Percentiles rank a stretch among this genome's conserved stretches.
Evolutionary conservation across 2,797 vertebrate species (phyloP).

Genomic region (Hephaestus fuliginosus): DNA sequence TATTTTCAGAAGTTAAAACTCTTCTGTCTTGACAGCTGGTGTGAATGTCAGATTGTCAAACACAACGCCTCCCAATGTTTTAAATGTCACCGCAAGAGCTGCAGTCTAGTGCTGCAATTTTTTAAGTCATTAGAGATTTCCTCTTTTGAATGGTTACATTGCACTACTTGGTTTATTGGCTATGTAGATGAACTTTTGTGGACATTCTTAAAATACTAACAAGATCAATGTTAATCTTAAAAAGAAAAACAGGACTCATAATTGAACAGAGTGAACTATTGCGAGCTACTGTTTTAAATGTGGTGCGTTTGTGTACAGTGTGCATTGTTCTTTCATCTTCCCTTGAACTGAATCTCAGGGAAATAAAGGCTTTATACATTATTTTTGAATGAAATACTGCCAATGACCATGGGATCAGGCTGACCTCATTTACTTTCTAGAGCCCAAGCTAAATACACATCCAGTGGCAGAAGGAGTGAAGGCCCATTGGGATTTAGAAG

Average conservation of each 20-base stretch:
- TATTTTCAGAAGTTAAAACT: not conserved
- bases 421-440: slow-evolving; percentile 47
- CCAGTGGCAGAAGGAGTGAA: slow-evolving; percentile 7
- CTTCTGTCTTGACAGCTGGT: not conserved
- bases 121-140: not conserved
- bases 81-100: not conserved
- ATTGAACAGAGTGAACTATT: not conserved
- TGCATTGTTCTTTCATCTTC: not conserved
- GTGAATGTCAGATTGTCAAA: not conserved
- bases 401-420: slow-evolving; percentile 15
- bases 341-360: slow-evolving; percentile 18
- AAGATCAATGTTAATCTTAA: not conserved
- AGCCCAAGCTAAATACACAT: slow-evolving; percentile 27
- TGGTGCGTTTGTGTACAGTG: not conserved
- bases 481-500: slow-evolving; percentile 23
- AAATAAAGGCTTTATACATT: slow-evolving; percentile 15
- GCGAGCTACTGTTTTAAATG: not conserved
- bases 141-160: not conserved
- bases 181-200: not conserved
- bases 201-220: not conserved
- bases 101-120: not conserved
- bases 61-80: too few relatives aligned
- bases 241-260: not conserved
- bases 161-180: not conserved
- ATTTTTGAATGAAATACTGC: slow-evolving; percentile 26